Percentiles rank a stretch among this genome's conserved stretches.
phyloP scores from a whole-genome alignment of 2,797 vertebrate genomes.

The Prionace glauca region DNA sequence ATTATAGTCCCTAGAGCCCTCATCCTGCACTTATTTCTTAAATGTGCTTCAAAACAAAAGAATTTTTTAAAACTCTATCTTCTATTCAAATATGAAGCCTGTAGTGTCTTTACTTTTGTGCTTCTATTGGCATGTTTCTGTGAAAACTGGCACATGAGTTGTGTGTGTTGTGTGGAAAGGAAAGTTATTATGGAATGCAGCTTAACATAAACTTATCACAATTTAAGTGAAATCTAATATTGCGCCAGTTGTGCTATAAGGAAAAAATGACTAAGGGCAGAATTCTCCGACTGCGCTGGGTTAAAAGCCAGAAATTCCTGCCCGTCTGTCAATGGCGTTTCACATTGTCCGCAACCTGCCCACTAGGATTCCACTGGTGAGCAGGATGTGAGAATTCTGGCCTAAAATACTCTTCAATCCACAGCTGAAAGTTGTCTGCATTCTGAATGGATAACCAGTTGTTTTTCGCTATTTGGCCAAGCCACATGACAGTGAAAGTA shows the following conservation, averaged over 20 bases:
- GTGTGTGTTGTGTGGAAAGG: background rate
- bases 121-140: background rate
- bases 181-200: background rate
- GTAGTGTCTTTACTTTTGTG: background rate
- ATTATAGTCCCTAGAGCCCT: background rate
- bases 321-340: too few species aligned
- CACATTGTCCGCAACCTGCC: too few species aligned
- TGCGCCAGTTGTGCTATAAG: background rate
- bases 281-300: too few species aligned
- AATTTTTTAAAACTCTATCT: background rate
- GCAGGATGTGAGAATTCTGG: too few species aligned
- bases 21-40: background rate
- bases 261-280: background rate
- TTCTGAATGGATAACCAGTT: background rate
- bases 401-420: background rate
- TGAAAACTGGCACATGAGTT: background rate
- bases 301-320: too few species aligned
- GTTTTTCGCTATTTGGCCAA: background rate
- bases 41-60: background rate
- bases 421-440: background rate
- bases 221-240: background rate
- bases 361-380: too few species aligned
- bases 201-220: background rate
- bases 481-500: background rate
- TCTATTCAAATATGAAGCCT: background rate